phyloP scores from a whole-genome alignment of 2,797 vertebrate genomes.

The Chaunax sp. region DNA sequence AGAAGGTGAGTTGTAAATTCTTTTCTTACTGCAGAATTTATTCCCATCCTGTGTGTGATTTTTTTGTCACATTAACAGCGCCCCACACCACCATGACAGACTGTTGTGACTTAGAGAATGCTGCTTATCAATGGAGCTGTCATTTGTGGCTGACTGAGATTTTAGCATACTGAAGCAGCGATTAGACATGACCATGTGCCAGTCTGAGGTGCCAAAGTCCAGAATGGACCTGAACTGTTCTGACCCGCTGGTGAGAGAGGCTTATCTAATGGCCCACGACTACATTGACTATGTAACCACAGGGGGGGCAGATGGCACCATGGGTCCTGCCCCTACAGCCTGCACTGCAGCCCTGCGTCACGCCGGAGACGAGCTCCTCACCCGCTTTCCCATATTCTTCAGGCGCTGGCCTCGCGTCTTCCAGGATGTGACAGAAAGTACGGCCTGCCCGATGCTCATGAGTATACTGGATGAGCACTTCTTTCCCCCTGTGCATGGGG shows the following conservation, averaged over 20 bases:
- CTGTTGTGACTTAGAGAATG: conserved; percentile 8
- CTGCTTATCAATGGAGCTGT: conserved; percentile 1
- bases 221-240: conserved; percentile 68
- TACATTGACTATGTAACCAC: conserved; percentile 82
- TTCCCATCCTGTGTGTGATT: not conserved
- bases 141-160: conserved; percentile 19
- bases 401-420: conserved; percentile 85
- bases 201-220: conserved; percentile 52
- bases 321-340: conserved; percentile 68
- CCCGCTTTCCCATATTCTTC: conserved; percentile 85
- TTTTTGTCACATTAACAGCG: conserved; percentile 3
- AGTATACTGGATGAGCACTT: conserved; percentile 84
- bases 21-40: not conserved
- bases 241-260: conserved; percentile 81
- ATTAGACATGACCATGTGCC: conserved; percentile 55
- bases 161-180: conserved; percentile 12
- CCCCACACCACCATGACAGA: not conserved
- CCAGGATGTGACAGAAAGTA: conserved; percentile 75
- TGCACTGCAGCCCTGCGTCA: conserved; percentile 77
- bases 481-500: conserved; percentile 45
- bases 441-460: conserved; percentile 76
- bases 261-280: conserved; percentile 81
- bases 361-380: conserved; percentile 82
- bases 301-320: conserved; percentile 45
- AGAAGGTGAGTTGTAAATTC: conserved; percentile 63